Evolutionary conservation across 2,797 vertebrate species (phyloP).

Genomic region (Eulemur mongoz): DNA sequence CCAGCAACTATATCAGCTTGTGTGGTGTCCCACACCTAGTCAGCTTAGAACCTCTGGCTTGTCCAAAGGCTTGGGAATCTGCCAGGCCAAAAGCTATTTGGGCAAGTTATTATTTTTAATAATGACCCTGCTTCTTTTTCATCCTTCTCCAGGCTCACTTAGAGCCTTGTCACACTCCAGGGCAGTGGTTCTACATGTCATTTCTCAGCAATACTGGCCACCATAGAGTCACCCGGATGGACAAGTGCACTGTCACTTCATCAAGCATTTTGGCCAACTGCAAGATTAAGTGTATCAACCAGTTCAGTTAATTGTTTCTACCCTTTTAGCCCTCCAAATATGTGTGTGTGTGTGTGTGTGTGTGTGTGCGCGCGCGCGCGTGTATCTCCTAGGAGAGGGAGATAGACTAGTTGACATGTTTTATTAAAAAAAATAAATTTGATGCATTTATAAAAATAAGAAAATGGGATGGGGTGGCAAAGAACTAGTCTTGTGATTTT

Average conservation of each 20-base stretch:
- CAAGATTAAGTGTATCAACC: constrained; percentile 76
- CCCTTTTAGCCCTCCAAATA: constrained; percentile 67
- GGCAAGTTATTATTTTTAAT: constrained; percentile 69
- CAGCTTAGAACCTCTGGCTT: constrained; percentile 47
- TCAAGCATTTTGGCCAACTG: constrained; percentile 71
- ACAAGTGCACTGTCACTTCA: constrained; percentile 58
- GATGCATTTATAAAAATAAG: constrained; percentile 87
- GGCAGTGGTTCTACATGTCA: neutral
- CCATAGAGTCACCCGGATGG: constrained; percentile 25
- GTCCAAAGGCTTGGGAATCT: constrained; percentile 28
- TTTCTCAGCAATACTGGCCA: constrained; percentile 32
- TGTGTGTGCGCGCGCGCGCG: neutral
- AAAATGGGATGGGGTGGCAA: constrained; percentile 77
- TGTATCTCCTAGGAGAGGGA: constrained; percentile 64
- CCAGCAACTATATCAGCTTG: neutral
- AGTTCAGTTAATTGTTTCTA: constrained; percentile 81
- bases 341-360: neutral
- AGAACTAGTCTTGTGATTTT: constrained; percentile 83
- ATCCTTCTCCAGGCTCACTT: constrained; percentile 2
- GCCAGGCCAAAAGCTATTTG: neutral
- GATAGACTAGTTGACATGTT: constrained; percentile 83
- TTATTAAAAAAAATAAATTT: constrained; percentile 93
- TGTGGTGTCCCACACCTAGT: neutral
- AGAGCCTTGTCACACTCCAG: constrained; percentile 31
- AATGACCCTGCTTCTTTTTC: constrained; percentile 50